Evolutionary conservation across 2,888 invertebrate genomes (phyloP).

Genomic region (Cataglyphis rosenhaueri): DNA sequence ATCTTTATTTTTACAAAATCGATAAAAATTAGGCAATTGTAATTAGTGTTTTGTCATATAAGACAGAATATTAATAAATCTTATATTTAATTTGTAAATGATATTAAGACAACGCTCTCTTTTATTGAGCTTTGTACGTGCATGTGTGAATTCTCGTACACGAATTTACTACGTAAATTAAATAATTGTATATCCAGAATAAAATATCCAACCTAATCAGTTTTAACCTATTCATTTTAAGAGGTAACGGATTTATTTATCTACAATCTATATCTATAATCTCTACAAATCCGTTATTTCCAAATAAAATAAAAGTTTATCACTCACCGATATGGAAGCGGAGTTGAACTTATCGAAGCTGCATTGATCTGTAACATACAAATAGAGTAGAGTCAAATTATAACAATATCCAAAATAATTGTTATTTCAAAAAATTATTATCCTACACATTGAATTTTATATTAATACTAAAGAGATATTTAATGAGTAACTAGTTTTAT

Average conservation of each 20-base stretch:
- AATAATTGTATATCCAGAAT: not conserved
- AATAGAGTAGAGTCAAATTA: not conserved
- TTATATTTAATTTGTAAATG: not conserved
- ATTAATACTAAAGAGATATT: not conserved
- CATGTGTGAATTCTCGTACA: not conserved
- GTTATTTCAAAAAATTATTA: not conserved
- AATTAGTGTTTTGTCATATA: not conserved
- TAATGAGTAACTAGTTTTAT: not conserved
- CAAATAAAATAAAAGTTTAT: constrained; percentile 1
- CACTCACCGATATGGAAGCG: not conserved
- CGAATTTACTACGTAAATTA: not conserved
- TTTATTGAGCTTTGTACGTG: not conserved
- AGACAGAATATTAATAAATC: not conserved
- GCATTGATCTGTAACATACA: not conserved
- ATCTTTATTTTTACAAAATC: not conserved
- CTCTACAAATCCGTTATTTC: not conserved
- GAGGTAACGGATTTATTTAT: not conserved
- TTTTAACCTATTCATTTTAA: not conserved
- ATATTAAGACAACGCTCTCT: not conserved
- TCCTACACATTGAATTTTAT: not conserved
- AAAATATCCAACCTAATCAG: not conserved
- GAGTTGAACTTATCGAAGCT: not conserved
- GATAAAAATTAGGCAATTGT: not conserved
- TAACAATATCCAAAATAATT: not conserved
- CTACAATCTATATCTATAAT: not conserved